These are phyloP conservation scores for Ypsolopha sequella DNA, from an alignment of 2,888 invertebrate genomes.

Conservation along the genomic window DNA sequence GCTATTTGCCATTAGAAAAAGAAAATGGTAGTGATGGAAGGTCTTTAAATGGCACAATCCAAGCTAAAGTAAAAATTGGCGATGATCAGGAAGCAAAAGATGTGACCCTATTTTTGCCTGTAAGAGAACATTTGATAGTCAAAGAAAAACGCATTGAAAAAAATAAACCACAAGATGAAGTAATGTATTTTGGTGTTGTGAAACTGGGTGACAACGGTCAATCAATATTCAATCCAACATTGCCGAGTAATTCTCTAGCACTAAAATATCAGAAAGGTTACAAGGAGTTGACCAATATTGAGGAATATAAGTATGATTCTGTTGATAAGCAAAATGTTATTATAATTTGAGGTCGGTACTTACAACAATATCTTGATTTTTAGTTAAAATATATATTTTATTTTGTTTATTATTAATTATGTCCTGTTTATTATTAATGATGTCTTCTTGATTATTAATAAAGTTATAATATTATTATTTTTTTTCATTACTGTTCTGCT, in stretches of 20 bases:
- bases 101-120: conserved; percentile 41
- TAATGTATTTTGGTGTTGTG: conserved; percentile 49
- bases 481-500: no score
- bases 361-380: no score
- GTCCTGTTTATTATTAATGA: no score
- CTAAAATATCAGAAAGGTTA: conserved; percentile 56
- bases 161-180: conserved; percentile 22
- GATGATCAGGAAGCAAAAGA: conserved; percentile 29
- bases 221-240: conserved; percentile 34
- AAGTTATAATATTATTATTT: no score
- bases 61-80: conserved; percentile 48
- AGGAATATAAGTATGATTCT: conserved; percentile 28
- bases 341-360: conserved; percentile 20
- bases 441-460: no score
- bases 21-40: conserved; percentile 11
- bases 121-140: conserved; percentile 44
- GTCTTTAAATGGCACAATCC: conserved; percentile 47
- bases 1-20: conserved; percentile 45
- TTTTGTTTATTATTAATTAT: no score
- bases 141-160: conserved; percentile 32
- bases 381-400: no score
- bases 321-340: conserved; percentile 34
- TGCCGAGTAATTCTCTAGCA: conserved; percentile 46
- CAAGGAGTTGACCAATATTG: conserved; percentile 21
- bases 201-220: conserved; percentile 37